Evolutionary conservation across 2,888 invertebrate species (phyloP).

Genomic region (Ophioninae sp.): DNA sequence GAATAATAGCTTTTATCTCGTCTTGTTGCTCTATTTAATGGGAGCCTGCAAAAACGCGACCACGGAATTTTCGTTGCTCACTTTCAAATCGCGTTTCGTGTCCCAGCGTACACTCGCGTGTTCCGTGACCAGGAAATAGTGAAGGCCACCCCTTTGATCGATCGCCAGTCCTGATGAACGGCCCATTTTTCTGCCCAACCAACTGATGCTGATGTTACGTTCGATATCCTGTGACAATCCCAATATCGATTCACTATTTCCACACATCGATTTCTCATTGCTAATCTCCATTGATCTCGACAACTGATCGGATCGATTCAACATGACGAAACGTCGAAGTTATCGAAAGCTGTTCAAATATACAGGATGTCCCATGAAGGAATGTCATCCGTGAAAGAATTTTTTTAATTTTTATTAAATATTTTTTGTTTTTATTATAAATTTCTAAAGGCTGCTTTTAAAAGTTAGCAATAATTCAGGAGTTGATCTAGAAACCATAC

Average conservation of each 20-base stretch:
- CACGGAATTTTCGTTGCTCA: constrained; percentile 56
- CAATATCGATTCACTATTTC: constrained; percentile 17
- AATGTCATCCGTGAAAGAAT: too few relatives aligned
- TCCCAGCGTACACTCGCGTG: constrained; percentile 81
- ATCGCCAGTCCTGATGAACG: constrained; percentile 79
- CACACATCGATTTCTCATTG: not conserved
- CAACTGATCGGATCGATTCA: not conserved
- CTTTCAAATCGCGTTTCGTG: constrained; percentile 76
- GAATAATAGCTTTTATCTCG: constrained; percentile 12
- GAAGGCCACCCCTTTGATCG: constrained; percentile 80
- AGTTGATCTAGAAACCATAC: too few relatives aligned
- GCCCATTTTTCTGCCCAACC: constrained; percentile 80
- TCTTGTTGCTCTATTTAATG: not conserved
- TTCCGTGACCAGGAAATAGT: constrained; percentile 81
- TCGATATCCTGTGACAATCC: constrained; percentile 44
- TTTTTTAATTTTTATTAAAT: too few relatives aligned
- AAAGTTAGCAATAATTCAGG: too few relatives aligned
- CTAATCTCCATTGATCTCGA: not conserved
- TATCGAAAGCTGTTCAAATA: too few relatives aligned
- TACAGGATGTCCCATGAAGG: too few relatives aligned
- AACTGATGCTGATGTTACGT: constrained; percentile 67
- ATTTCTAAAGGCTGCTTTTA: too few relatives aligned
- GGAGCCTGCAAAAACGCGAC: constrained; percentile 9
- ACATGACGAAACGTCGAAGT: not conserved
- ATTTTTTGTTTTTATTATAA: too few relatives aligned